Base-by-base conservation (phyloP, 2,113 vertebrate genomes). In the Artemisiospiza belli region DNA sequence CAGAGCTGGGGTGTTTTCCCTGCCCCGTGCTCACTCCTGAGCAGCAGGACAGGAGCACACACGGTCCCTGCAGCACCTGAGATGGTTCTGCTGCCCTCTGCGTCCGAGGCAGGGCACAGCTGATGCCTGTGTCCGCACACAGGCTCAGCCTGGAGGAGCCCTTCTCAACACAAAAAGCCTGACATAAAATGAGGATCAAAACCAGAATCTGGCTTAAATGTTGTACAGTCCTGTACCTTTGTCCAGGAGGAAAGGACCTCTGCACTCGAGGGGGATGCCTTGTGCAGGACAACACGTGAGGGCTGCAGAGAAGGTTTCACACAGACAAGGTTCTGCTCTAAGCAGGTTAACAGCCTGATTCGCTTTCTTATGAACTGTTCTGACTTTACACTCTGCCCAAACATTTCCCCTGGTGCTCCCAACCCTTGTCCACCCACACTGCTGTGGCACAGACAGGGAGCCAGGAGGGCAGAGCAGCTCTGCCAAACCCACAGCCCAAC, bases 391-490 rank as follows among this genome's bases (percentile, higher is more conserved):
- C 6, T 28, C 15, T 37, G 19, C 24, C 24, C 74, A 79, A 12
- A 37, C 11, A 6, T 30, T 47, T 69, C 12, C 41, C 63, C 41
- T 39, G 27, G 7, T 18, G 28, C 13, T 83, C 12, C 33, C 33
- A 66, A 13, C 23, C 43, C 15, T 31, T 31, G 24, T 22, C 12
- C 35, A 39, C 3, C 11, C 44, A 24, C 1, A 1, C 31, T 39
- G 14, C 63, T n/a, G 51, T 21, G 23, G 35, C 28, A 16, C 25
- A 61, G 58, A 76, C 30, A 61, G 37, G 25, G 52, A 70, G 52
- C 2, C 0, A 1, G 14, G 10, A 57, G 37, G 49, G 22, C 3
- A 8, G 23, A 49, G 20, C 5, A 5, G 21, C 41, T 33, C n/a
- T 61, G 41, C 44, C 30, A 43, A 51, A 15, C 10, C 18, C 1